A percentile compares a stretch with the other conserved stretches of the same genome.
Evolutionary conservation across 30 jellyfish, hydroid and myxozoan species (phyloP).

Genomic region (Catostylus mosaicus): DNA sequence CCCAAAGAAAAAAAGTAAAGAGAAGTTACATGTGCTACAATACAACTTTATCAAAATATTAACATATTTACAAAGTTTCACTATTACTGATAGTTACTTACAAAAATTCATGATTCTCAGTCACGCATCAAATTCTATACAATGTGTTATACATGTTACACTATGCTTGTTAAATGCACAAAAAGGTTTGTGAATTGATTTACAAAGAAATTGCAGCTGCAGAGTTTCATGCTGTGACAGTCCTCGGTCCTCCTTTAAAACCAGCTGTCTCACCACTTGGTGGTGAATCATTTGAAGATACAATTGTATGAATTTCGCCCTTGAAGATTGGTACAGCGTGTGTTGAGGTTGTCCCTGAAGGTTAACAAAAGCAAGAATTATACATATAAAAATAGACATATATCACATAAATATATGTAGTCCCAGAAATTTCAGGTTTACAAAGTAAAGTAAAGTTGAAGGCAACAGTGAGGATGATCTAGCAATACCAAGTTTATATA

Average conservation of each 20-base stretch:
- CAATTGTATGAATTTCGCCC: constrained; percentile 23
- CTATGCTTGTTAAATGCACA: background rate
- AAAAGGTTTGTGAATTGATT: background rate
- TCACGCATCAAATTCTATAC: no score
- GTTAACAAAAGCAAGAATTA: no score
- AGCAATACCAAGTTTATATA: no score
- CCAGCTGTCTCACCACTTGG: constrained; percentile 67
- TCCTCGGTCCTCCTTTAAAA: constrained; percentile 46
- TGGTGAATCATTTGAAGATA: constrained; percentile 1
- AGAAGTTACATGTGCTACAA: no score
- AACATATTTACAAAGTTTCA: background rate
- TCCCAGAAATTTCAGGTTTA: no score
- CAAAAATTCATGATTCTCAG: no score
- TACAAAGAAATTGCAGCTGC: background rate
- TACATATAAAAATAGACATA: no score
- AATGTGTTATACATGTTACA: no score
- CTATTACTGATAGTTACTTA: background rate
- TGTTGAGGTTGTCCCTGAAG: constrained; percentile 11
- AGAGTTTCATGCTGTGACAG: constrained; percentile 13
- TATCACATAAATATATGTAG: no score
- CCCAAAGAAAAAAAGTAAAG: no score
- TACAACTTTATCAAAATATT: background rate
- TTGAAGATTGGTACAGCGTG: constrained; percentile 53
- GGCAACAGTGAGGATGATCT: no score
- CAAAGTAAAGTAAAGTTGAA: no score